A percentile compares a stretch with the other conserved stretches of the same genome.
phyloP scores from a whole-genome alignment of 1,140 invertebrate species.

The Bradysia coprophila region DNA sequence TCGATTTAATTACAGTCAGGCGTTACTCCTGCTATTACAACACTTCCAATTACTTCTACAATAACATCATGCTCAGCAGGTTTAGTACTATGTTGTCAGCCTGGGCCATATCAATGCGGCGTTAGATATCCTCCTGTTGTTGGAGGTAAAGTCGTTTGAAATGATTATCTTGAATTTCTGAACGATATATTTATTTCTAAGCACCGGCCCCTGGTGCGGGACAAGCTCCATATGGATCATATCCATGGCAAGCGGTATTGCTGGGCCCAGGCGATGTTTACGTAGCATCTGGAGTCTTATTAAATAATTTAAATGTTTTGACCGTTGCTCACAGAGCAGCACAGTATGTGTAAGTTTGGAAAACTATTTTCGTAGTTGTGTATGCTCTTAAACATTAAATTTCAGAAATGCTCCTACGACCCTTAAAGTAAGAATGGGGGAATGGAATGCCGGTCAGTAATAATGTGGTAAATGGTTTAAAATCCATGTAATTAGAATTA shows the following conservation, averaged over 20 bases:
- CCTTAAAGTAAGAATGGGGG: slow-evolving; percentile 42
- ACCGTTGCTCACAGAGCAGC: slow-evolving; percentile 48
- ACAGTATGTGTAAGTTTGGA: slow-evolving; percentile 31
- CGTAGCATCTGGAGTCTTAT: slow-evolving; percentile 44
- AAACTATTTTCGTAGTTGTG: not conserved
- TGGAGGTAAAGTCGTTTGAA: no score
- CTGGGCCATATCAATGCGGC: slow-evolving; percentile 19
- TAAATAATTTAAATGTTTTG: slow-evolving; percentile 38
- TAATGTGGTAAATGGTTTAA: no score
- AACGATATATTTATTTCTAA: no score
- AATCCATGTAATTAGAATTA: no score
- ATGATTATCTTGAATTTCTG: no score
- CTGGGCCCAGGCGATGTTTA: slow-evolving; percentile 31
- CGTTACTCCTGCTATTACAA: no score
- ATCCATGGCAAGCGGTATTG: slow-evolving; percentile 26
- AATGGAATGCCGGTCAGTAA: slow-evolving; percentile 56
- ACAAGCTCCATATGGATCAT: slow-evolving; percentile 18
- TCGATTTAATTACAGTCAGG: no score
- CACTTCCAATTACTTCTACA: no score
- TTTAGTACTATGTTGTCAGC: slow-evolving; percentile 14
- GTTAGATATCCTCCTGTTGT: slow-evolving; percentile 14
- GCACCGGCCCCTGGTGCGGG: slow-evolving; percentile 8
- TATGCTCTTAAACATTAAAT: not conserved
- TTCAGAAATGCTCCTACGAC: slow-evolving; percentile 1
- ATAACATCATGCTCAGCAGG: slow-evolving; percentile 13